Percentiles rank a stretch among this genome's conserved stretches.
These are phyloP conservation scores for Drosophila asahinai DNA, from an alignment of 1,140 invertebrate species.

Conservation along the genomic window DNA sequence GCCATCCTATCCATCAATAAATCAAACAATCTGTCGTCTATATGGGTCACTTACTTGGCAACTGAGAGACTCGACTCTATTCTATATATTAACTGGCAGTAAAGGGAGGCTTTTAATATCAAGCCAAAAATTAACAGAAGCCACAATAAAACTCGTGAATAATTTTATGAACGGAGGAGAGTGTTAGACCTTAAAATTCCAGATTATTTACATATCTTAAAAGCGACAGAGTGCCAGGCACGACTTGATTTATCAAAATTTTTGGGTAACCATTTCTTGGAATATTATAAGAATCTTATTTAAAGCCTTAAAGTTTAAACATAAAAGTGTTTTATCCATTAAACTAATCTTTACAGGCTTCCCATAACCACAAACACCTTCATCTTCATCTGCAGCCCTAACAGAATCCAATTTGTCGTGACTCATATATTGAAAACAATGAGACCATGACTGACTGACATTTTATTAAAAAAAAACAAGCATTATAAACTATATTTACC, in stretches of 20 bases:
- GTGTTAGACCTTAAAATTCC: background rate
- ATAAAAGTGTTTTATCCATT: background rate
- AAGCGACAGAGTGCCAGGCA: background rate
- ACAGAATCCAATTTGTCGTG: conserved; percentile 52
- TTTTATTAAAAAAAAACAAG: conserved; percentile 32
- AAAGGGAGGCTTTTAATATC: background rate
- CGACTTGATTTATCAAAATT: background rate
- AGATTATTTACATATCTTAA: background rate
- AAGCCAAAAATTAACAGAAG: background rate
- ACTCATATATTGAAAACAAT: conserved; percentile 56
- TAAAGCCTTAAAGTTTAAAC: background rate
- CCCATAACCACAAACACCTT: background rate
- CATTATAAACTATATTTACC: conserved; percentile 29
- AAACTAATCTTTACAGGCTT: conserved; percentile 6
- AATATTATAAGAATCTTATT: too few relatives aligned
- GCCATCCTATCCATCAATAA: conserved; percentile 34
- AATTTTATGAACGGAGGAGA: background rate
- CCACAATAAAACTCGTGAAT: background rate
- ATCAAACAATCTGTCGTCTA: conserved; percentile 46
- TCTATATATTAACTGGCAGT: background rate
- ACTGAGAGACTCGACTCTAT: conserved; percentile 2
- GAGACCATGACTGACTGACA: conserved; percentile 42
- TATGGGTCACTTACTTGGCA: conserved; percentile 38
- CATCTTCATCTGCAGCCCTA: conserved; percentile 1
- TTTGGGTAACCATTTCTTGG: background rate